Evolutionary conservation across 2,797 vertebrate genomes (phyloP).

Genomic region (Micromesistius poutassou): DNA sequence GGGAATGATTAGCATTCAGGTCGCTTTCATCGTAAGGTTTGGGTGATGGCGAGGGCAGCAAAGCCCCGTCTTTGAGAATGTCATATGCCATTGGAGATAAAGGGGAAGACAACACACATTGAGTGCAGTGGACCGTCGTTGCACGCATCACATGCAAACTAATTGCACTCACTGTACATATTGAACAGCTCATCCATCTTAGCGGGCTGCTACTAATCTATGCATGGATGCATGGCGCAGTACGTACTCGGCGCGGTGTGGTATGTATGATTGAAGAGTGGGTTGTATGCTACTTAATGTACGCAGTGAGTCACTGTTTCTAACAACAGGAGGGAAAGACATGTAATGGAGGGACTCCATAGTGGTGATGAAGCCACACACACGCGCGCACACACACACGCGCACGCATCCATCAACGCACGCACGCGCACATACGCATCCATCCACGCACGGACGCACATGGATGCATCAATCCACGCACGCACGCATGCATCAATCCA

Average conservation of each 20-base stretch:
- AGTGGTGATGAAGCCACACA: background rate
- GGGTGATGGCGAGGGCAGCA: too few relatives aligned
- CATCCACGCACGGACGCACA: background rate
- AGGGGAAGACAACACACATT: background rate
- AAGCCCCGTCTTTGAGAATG: too few relatives aligned
- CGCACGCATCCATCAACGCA: too few relatives aligned
- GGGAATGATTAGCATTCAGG: background rate
- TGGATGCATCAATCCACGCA: background rate
- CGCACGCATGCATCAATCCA: background rate
- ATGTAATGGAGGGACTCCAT: background rate
- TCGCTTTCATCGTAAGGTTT: background rate
- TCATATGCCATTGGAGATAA: too few relatives aligned
- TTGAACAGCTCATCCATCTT: background rate
- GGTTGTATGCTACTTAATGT: background rate
- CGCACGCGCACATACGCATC: background rate
- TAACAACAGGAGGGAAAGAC: background rate
- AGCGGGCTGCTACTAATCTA: background rate
- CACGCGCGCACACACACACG: background rate
- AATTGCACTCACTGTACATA: background rate
- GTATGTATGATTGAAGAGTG: slow-evolving; percentile 2
- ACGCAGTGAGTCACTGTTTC: background rate
- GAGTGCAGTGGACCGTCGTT: background rate
- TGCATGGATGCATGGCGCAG: background rate
- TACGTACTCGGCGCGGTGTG: background rate
- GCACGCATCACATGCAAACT: background rate